phyloP scores from a whole-genome alignment of 2,888 invertebrate species.

The Tortrix viridana region DNA sequence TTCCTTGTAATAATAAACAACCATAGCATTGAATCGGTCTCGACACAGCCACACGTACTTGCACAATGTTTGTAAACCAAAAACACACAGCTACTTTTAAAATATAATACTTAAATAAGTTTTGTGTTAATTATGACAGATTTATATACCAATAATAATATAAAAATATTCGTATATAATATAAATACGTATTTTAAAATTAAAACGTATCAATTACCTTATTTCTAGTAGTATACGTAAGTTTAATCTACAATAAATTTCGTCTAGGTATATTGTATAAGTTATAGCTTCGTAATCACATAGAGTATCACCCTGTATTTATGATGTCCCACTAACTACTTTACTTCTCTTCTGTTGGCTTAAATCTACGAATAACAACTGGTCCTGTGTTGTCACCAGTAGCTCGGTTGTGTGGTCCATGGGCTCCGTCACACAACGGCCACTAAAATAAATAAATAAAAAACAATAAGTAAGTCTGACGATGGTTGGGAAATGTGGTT shows the following conservation, averaged over 20 bases:
- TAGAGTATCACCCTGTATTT: constrained; percentile 16
- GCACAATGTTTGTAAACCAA: too few species aligned
- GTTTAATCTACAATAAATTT: constrained; percentile 10
- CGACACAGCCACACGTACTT: too few species aligned
- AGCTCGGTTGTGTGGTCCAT: constrained; percentile 33
- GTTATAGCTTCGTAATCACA: constrained; percentile 15
- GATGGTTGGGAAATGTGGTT: too few species aligned
- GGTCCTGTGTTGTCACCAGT: constrained; percentile 34
- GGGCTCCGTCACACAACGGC: constrained; percentile 34
- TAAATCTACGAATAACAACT: constrained; percentile 27
- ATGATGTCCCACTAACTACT: constrained; percentile 1
- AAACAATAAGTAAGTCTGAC: too few species aligned
- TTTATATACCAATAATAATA: too few species aligned
- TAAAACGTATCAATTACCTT: constrained; percentile 1
- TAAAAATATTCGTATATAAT: too few species aligned
- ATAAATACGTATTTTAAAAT: too few species aligned
- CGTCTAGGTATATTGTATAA: constrained; percentile 12
- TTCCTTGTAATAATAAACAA: too few species aligned
- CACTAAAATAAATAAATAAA: constrained; percentile 23
- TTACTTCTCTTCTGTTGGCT: constrained; percentile 31
- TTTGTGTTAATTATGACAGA: too few species aligned
- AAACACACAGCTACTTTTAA: too few species aligned
- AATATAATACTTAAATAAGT: too few species aligned
- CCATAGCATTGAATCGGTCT: too few species aligned
- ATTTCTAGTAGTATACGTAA: constrained; percentile 12